Conservation (phyloP, 2,797 vertebrate species). For the Pantherophis vulpinus region DNA sequence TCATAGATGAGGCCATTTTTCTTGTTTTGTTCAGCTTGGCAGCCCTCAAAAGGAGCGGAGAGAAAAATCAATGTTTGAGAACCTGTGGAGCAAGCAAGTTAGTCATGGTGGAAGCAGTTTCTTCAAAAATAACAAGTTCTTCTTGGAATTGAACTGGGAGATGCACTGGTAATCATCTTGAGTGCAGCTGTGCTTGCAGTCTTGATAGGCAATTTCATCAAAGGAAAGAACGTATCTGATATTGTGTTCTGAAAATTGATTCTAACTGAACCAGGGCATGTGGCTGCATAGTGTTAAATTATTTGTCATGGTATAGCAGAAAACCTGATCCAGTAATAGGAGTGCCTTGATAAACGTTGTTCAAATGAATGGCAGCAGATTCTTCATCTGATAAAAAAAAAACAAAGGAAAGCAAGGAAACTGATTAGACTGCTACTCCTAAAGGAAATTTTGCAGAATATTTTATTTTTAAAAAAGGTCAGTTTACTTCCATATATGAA, state of each 20-base stretch:
- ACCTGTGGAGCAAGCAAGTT: background rate
- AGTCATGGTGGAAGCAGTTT: background rate
- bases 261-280: background rate
- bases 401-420: background rate
- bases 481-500: background rate
- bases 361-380: background rate
- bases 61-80: background rate
- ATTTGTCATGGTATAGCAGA: constrained; percentile 12
- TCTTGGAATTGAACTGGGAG: background rate
- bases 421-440: background rate
- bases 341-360: background rate
- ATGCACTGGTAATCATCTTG: background rate
- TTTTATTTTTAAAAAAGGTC: background rate
- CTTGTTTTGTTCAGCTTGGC: background rate
- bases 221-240: background rate
- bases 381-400: background rate
- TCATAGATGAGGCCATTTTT: background rate
- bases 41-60: background rate
- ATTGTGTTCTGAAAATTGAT: background rate
- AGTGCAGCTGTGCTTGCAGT: background rate
- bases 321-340: fast-evolving
- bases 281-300: background rate
- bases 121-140: background rate
- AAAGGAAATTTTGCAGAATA: background rate
- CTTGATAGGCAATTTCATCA: background rate